Conservation (phyloP, 2,797 vertebrate genomes). For the Artibeus lituratus region DNA sequence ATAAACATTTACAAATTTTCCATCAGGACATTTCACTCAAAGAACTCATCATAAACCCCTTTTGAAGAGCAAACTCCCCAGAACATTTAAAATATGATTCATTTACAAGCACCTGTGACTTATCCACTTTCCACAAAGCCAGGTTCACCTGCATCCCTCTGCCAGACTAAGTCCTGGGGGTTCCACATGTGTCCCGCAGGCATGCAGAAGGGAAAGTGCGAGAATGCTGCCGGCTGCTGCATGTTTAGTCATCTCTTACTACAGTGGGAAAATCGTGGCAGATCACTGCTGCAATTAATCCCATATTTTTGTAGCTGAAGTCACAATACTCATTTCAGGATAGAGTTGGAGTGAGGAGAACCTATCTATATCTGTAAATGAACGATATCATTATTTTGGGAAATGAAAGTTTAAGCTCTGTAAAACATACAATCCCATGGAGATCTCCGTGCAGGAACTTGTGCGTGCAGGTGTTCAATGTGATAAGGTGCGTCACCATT, state of each 20-base stretch:
- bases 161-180: rapidly evolving
- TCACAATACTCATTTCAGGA: slow-evolving; percentile 83
- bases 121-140: not conserved
- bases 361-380: slow-evolving; percentile 89
- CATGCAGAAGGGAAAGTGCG: rapidly evolving
- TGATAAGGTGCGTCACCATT: slow-evolving; percentile 95
- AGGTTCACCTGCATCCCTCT: rapidly evolving
- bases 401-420: slow-evolving; percentile 89
- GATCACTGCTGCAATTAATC: slow-evolving; percentile 83
- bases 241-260: slow-evolving; percentile 56
- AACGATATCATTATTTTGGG: slow-evolving; percentile 89
- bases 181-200: rapidly evolving
- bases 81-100: not conserved
- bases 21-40: not conserved
- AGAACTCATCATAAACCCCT: not conserved
- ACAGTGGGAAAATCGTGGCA: slow-evolving; percentile 58
- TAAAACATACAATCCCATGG: slow-evolving; percentile 89
- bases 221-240: rapidly evolving
- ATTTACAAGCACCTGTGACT: not conserved
- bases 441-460: slow-evolving; percentile 87
- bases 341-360: slow-evolving; percentile 80
- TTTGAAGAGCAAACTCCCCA: not conserved
- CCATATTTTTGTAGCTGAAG: slow-evolving; percentile 77
- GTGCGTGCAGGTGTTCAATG: slow-evolving; percentile 90
- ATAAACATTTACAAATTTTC: not conserved